phyloP scores from a whole-genome alignment of 2,797 vertebrate genomes.

The Scolopax rusticola region DNA sequence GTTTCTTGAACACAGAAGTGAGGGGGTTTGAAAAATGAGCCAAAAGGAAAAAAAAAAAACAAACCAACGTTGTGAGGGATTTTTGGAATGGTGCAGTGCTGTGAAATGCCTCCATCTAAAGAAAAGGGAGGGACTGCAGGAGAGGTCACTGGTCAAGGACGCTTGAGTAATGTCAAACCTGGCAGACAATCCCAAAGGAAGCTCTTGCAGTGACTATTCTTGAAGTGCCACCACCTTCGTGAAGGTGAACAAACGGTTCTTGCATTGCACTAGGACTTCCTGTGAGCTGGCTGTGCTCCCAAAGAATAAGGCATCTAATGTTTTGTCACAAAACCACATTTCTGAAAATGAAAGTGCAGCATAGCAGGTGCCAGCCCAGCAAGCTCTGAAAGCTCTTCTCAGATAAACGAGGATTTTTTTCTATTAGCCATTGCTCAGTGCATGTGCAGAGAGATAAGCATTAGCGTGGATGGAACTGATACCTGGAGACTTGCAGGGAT shows the following conservation, averaged over 20 bases:
- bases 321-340: accelerated
- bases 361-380: neutral
- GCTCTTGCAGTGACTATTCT: neutral
- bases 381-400: neutral
- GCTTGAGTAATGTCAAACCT: neutral
- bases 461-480: neutral
- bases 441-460: neutral
- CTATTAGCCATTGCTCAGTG: neutral
- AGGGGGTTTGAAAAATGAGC: neutral
- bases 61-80: neutral
- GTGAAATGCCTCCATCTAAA: neutral
- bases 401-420: neutral
- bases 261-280: neutral
- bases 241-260: neutral
- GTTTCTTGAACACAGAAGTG: neutral
- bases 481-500: conserved; percentile 22
- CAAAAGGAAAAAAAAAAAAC: neutral
- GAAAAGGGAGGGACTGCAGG: neutral
- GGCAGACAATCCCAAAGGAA: neutral
- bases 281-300: neutral
- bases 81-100: neutral
- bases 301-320: neutral
- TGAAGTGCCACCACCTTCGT: neutral
- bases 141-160: conserved; percentile 23
- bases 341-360: neutral